These are phyloP conservation scores for Centruroides vittatus DNA, from an alignment of 1,140 invertebrate genomes.

Conservation along the genomic window DNA sequence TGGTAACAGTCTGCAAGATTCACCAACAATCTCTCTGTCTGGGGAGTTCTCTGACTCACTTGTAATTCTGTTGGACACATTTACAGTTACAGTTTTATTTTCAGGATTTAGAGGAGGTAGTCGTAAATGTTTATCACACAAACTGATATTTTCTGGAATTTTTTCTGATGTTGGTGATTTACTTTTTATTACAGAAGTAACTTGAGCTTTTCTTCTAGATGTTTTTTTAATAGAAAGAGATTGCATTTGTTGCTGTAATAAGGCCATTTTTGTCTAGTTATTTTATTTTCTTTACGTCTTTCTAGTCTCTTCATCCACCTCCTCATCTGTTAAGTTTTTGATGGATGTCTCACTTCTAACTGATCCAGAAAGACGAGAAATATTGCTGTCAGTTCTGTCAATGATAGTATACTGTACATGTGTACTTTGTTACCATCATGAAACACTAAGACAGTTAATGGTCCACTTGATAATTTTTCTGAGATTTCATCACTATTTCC, in stretches of 20 bases:
- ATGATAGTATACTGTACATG: constrained; percentile 51
- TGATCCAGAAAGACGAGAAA: constrained; percentile 44
- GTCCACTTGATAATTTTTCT: constrained; percentile 35
- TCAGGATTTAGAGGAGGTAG: too few species aligned
- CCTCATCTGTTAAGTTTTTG: constrained; percentile 17
- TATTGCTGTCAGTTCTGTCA: constrained; percentile 49
- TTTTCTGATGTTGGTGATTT: too few species aligned
- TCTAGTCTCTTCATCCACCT: constrained; percentile 23
- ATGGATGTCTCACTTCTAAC: constrained; percentile 26
- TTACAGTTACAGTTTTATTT: too few species aligned
- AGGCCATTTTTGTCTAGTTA: constrained; percentile 44
- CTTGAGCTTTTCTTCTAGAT: too few species aligned
- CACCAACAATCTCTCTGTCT: too few species aligned
- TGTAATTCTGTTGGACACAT: too few species aligned
- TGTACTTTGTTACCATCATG: constrained; percentile 56
- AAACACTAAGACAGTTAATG: constrained; percentile 52
- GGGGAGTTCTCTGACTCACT: too few species aligned
- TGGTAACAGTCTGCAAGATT: too few species aligned
- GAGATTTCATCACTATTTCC: constrained; percentile 8
- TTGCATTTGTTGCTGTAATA: constrained; percentile 42
- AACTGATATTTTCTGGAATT: too few species aligned
- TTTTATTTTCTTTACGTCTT: constrained; percentile 41
- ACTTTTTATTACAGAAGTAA: too few species aligned
- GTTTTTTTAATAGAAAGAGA: constrained; percentile 36
- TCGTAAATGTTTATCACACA: too few species aligned